A percentile compares a stretch with the other conserved stretches of the same genome.
Conservation (phyloP, 2,113 vertebrate genomes). For the Mugil cephalus region DNA sequence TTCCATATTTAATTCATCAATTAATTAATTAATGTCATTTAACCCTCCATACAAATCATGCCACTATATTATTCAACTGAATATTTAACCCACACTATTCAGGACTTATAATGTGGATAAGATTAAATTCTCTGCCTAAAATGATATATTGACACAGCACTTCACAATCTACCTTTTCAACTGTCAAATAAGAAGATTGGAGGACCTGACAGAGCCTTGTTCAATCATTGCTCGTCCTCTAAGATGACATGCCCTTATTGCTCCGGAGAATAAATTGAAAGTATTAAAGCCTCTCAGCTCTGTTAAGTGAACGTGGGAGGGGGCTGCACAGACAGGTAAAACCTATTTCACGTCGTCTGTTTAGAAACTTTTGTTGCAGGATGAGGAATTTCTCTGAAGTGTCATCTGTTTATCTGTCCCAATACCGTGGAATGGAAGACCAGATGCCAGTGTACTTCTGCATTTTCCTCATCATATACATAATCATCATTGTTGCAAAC, state of each 20-base stretch:
- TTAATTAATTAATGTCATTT: too few species aligned
- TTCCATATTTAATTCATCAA: too few species aligned
- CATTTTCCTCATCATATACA: constrained; percentile 66
- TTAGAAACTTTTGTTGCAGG: background rate
- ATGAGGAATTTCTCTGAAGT: constrained; percentile 65
- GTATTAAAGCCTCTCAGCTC: background rate
- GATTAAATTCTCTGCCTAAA: too few species aligned
- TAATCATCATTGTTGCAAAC: constrained; percentile 57
- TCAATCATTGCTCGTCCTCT: background rate
- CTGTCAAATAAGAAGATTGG: too few species aligned
- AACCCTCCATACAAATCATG: too few species aligned
- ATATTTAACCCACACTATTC: too few species aligned
- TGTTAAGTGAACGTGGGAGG: background rate
- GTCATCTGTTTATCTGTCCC: constrained; percentile 53
- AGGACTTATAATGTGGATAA: too few species aligned
- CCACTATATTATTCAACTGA: too few species aligned
- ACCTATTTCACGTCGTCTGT: background rate
- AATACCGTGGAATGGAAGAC: constrained; percentile 53
- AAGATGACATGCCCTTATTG: constrained; percentile 4
- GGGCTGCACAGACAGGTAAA: background rate
- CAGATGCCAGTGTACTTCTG: constrained; percentile 56
- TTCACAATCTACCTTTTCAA: too few species aligned
- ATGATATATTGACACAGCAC: too few species aligned
- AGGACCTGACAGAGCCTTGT: background rate
- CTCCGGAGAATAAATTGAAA: background rate